Percentiles rank a stretch among this genome's conserved stretches.
Conservation (phyloP, 2,888 invertebrate genomes). For the Lucinisca nassula region DNA sequence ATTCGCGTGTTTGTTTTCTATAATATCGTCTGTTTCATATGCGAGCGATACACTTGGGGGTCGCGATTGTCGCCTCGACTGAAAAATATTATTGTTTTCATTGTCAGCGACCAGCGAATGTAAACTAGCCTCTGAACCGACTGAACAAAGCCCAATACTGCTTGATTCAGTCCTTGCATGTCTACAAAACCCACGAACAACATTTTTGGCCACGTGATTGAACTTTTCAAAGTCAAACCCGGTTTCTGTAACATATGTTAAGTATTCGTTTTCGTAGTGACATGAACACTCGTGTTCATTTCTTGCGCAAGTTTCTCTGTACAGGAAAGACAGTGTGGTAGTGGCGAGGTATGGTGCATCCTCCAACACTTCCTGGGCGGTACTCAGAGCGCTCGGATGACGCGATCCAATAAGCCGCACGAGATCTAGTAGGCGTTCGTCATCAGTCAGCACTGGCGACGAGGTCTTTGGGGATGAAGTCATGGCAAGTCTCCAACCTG, state of each 20-base stretch:
- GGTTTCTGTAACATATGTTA: constrained; percentile 62
- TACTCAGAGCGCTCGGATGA: constrained; percentile 54
- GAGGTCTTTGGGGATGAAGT: background rate
- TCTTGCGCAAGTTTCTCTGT: constrained; percentile 51
- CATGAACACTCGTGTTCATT: constrained; percentile 60
- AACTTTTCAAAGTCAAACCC: constrained; percentile 64
- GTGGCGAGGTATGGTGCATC: constrained; percentile 57
- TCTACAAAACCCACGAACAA: constrained; percentile 57
- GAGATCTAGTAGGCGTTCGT: constrained; percentile 58
- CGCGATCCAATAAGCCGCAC: constrained; percentile 56
- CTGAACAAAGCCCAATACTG: background rate
- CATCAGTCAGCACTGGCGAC: constrained; percentile 47
- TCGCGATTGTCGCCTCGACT: background rate
- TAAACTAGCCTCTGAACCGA: background rate
- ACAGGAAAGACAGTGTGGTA: constrained; percentile 57
- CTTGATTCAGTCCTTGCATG: constrained; percentile 33
- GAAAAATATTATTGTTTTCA: background rate
- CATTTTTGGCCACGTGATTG: constrained; percentile 65
- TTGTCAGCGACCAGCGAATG: background rate
- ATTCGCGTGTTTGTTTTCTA: background rate
- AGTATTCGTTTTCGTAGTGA: constrained; percentile 68
- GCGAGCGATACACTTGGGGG: background rate
- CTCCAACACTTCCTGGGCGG: constrained; percentile 41
- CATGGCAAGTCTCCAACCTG: background rate
- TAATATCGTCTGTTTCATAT: background rate